Evolutionary conservation across 2,888 invertebrate genomes (phyloP), one percentile per base, ranked within the genome.

Genomic region (Tanytarsus gracilentus): DNA sequence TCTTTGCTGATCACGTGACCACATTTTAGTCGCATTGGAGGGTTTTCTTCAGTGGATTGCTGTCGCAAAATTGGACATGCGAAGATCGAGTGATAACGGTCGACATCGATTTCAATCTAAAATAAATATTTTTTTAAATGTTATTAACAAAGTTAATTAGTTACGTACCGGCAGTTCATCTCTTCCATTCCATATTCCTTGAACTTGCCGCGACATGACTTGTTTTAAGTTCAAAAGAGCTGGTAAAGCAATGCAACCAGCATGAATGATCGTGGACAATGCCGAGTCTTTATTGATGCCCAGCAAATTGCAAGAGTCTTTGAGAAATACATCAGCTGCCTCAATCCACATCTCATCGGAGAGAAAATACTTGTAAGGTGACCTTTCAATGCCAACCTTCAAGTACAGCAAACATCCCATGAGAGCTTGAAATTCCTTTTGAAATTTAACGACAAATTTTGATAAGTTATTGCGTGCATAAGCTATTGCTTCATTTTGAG

Each of bases 1-100:
- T 99, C 99, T 65, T 89, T 81, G 3, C 96, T 96, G 68, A 99
- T 98, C 63, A 98, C 97, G 77, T 99, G 99, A 3, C 99, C 99
- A 75, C 99, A 99, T 2, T 91, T 84, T 63, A 99, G 79, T 65
- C 94, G 81, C 88, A 99, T 96, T 14, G 99, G 98, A 61, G 99
- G 99, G 79, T 99, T 99, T 66, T 82, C 82, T 66, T 95, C 94
- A 1, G 93, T 90, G 48, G 93, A 92, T 73, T 98, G 98, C 71
- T 97, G 97, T 61, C 97, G 83, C 63, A 99, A 79, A 68, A 99
- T 99, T 7, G 99, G 99, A 73, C 99, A 99, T 21, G 98, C 96
- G 77, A 99, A 99, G 70, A 97, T 90, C 5, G 97, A 98, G 77
- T 99, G 99, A 73, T 93, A 96, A 65, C 91, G 85, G 36, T 95